Base-by-base conservation (phyloP, 2,113 vertebrate genomes). In the Rhipidura dahli region DNA sequence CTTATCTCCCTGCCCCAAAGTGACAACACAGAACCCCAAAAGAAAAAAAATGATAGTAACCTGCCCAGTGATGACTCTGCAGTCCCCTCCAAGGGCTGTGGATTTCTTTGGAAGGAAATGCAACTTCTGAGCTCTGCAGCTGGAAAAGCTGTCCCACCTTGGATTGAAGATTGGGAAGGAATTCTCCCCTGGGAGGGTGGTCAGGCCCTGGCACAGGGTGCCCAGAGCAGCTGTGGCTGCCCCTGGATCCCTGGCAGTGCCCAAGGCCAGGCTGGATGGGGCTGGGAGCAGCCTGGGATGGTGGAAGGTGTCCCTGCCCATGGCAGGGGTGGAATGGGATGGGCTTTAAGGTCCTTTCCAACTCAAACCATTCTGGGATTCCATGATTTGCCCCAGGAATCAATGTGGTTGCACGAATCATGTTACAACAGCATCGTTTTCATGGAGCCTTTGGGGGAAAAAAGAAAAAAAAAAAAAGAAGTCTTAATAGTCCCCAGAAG, bases 201-300 rank as follows among this genome's bases (percentile, higher is more conserved):
- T 0, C 0, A 88, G 19, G 21, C 11, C 7, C 30, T 63, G 40
- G 65, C 22, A 87, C 23, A 53, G 28, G 49, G 7, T 75, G 24
- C 30, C 50, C 42, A 85, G 57, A 40, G 49, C 1, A 71, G 42
- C 49, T 71, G 85, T 8, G 85, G 57, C 75, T 71, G 35, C 22
- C 42, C 17, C 76, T 57, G 70, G 10, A 56, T 64, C 30, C 31
- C 50, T 49, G 76, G 26, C 0, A 64, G 14, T 31, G 50, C 1
- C 7, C 31, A 7, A 31, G 24, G 20, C n/a, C 56, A 26, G 21
- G 42, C 0, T 71, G 37, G 44, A 51, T 0, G 3, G 11, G 20
- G 26, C 13, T 59, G 31, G 65, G 30, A 80, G 20, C 56, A 45
- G 0, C 5, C 20, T 40, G 65, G 49, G 26, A 6, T 0, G 26